These are phyloP conservation scores for Monochamus saltuarius DNA, from an alignment of 1,140 invertebrate species.

Conservation along the genomic window DNA sequence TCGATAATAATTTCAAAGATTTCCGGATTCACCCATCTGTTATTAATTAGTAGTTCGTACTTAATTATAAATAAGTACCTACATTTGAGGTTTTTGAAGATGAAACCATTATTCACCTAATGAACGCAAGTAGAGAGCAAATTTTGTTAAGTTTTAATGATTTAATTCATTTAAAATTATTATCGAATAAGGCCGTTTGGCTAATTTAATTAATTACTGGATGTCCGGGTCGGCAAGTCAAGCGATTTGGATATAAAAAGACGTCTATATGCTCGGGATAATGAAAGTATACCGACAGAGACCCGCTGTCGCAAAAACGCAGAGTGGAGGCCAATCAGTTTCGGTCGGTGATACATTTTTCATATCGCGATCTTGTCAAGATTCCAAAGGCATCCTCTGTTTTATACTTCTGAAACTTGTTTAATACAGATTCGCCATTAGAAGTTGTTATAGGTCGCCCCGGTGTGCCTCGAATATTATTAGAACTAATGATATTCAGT, in stretches of 20 bases:
- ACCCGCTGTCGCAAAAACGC: constrained; percentile 12
- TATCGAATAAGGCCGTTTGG: constrained; percentile 18
- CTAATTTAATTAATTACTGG: constrained; percentile 35
- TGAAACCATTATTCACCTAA: no score
- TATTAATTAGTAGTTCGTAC: no score
- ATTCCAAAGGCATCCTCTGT: constrained; percentile 29
- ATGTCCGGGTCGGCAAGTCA: constrained; percentile 25
- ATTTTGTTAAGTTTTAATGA: no score
- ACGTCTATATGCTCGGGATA: constrained; percentile 31
- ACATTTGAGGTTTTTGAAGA: no score
- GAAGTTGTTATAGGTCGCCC: constrained; percentile 13
- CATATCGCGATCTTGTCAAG: constrained; percentile 35
- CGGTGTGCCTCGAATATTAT: constrained; percentile 39
- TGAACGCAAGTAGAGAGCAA: no score
- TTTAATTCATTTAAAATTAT: no score
- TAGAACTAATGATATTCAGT: constrained; percentile 38
- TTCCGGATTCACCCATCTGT: no score
- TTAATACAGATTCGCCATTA: constrained; percentile 28
- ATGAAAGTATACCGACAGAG: constrained; percentile 29
- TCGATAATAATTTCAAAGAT: no score
- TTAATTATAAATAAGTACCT: no score
- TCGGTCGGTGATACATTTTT: constrained; percentile 34
- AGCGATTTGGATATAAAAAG: constrained; percentile 31
- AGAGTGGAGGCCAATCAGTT: constrained; percentile 34
- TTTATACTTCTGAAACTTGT: constrained; percentile 16